Conservation (phyloP, 2,888 invertebrate species). For the Listrodromus nycthemerus region DNA sequence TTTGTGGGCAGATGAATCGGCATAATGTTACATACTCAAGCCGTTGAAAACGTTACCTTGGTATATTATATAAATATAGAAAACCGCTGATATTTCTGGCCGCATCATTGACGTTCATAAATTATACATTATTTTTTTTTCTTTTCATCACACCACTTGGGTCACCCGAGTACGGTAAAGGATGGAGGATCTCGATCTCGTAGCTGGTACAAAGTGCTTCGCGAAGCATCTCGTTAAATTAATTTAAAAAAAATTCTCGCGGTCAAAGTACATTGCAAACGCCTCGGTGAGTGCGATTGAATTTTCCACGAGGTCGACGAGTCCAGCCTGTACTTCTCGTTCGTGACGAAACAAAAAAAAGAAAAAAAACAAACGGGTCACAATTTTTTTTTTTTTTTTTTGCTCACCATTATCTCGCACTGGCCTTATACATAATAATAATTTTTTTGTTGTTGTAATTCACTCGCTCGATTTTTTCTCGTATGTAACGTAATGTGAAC, state of each 20-base stretch:
- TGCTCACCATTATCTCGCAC: slow-evolving; percentile 39
- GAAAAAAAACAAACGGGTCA: slow-evolving; percentile 1
- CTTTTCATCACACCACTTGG: not conserved
- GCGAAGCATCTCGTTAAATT: slow-evolving; percentile 32
- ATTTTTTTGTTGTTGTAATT: slow-evolving; percentile 17
- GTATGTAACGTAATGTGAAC: slow-evolving; percentile 44
- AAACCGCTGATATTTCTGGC: slow-evolving; percentile 46
- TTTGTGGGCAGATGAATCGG: slow-evolving; percentile 63
- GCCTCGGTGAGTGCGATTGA: not conserved
- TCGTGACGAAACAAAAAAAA: slow-evolving; percentile 24
- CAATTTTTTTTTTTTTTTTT: slow-evolving; percentile 26
- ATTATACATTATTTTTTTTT: slow-evolving; percentile 11
- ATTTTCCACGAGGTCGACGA: slow-evolving; percentile 30
- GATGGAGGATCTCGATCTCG: slow-evolving; percentile 33
- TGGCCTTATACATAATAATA: slow-evolving; percentile 8
- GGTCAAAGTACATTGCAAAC: slow-evolving; percentile 5
- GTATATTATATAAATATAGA: slow-evolving; percentile 23
- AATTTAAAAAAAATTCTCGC: slow-evolving; percentile 20
- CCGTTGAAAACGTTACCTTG: not conserved
- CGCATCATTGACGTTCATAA: slow-evolving; percentile 42
- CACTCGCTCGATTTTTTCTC: slow-evolving; percentile 54
- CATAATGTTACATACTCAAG: slow-evolving; percentile 15
- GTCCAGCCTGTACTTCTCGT: slow-evolving; percentile 39
- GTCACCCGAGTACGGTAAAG: slow-evolving; percentile 36
- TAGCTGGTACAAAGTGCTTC: not conserved